phyloP scores from a whole-genome alignment of 2,888 invertebrate genomes.

The Nebria salina region DNA sequence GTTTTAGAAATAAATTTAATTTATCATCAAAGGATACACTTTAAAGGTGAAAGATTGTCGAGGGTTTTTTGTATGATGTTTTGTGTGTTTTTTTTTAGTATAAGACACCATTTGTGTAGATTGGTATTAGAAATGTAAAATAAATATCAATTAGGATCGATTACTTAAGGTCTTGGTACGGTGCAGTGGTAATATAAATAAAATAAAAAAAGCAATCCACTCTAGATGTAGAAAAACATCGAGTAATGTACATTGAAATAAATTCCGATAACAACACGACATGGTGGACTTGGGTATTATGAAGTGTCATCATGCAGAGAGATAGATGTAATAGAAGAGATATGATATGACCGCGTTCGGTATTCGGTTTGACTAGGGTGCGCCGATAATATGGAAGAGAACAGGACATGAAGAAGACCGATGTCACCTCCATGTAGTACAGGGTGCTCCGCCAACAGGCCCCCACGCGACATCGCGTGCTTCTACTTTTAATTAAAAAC shows the following conservation, averaged over 20 bases:
- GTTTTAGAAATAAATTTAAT: too few species aligned
- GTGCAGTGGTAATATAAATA: not conserved
- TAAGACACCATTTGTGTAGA: too few species aligned
- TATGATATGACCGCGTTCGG: not conserved
- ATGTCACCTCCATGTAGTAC: not conserved
- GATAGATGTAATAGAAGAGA: not conserved
- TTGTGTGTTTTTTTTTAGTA: too few species aligned
- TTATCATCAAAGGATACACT: too few species aligned
- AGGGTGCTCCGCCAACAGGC: not conserved
- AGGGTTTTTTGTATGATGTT: too few species aligned
- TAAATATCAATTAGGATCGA: too few species aligned
- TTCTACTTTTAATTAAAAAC: slow-evolving; percentile 17
- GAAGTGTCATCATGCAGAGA: not conserved
- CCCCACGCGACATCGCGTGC: slow-evolving; percentile 11
- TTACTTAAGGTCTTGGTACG: too few species aligned
- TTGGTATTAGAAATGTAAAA: too few species aligned
- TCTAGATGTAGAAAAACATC: not conserved
- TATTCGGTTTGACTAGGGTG: not conserved
- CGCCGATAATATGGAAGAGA: not conserved
- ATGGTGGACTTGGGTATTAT: not conserved
- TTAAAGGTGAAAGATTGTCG: too few species aligned
- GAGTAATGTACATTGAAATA: not conserved
- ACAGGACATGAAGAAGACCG: not conserved
- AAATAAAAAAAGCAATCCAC: not conserved
- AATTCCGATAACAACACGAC: not conserved